Conservation (phyloP, 2,113 vertebrate species). For the Ranitomeya variabilis region DNA sequence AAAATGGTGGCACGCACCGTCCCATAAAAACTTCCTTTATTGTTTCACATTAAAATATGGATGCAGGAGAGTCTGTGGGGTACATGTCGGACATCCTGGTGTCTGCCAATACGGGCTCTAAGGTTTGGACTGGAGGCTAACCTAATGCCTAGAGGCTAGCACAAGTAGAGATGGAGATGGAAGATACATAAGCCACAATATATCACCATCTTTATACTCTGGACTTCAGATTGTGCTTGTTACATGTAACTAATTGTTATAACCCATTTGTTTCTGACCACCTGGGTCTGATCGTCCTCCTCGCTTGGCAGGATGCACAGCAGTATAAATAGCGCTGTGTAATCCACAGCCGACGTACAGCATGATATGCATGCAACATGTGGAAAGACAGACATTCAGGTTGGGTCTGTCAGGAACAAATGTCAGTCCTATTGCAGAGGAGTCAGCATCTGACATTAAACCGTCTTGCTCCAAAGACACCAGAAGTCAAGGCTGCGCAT, state of each 20-base stretch:
- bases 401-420: constrained; percentile 25
- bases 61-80: no score
- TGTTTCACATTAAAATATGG: no score
- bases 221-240: not conserved
- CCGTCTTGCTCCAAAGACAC: constrained; percentile 50
- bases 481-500: not conserved
- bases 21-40: no score
- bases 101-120: not conserved
- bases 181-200: not conserved
- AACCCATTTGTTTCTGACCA: not conserved
- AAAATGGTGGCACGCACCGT: no score
- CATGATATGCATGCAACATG: constrained; percentile 13
- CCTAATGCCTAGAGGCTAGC: not conserved
- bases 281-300: constrained; percentile 52
- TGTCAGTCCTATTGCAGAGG: constrained; percentile 56
- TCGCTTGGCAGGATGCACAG: constrained; percentile 39
- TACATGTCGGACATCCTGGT: not conserved
- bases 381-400: constrained; percentile 34
- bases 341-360: constrained; percentile 12
- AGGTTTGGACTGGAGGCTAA: no score
- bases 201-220: not conserved
- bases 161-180: not conserved
- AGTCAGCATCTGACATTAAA: constrained; percentile 68
- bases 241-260: no score
- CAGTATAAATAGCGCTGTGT: constrained; percentile 43